Percentiles rank a stretch among this genome's conserved stretches.
Conservation (phyloP, 2,888 invertebrate genomes). For the Amphimallon solstitiale region DNA sequence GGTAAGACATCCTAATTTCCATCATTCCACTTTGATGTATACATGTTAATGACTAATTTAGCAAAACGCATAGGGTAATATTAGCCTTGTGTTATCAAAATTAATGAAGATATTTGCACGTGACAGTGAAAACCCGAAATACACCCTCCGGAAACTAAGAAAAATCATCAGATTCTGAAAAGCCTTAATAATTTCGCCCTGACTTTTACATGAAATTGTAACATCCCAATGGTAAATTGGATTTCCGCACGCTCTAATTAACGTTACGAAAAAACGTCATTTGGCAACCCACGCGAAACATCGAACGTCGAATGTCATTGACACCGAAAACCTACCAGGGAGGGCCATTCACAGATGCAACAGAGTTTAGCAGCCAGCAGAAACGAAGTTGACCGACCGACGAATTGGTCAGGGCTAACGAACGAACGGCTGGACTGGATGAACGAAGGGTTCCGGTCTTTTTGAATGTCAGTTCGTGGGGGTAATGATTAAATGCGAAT, state of each 20-base stretch:
- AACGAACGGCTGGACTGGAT: no score
- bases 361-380: neutral
- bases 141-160: no score
- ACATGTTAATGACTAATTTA: no score
- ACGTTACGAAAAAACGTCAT: neutral
- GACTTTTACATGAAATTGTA: neutral
- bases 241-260: neutral
- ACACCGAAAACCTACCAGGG: neutral
- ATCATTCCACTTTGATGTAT: no score
- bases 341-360: neutral
- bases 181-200: neutral
- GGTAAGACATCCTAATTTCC: no score
- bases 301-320: neutral
- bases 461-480: constrained; percentile 4
- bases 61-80: no score
- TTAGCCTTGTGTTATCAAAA: no score
- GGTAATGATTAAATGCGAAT: constrained; percentile 16
- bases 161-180: no score
- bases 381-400: neutral
- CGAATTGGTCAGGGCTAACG: neutral
- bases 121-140: no score
- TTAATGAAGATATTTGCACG: no score
- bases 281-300: neutral
- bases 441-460: neutral
- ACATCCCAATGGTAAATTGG: neutral